These are phyloP conservation scores for Caenorhabditis panamensis DNA, from an alignment of 2,888 invertebrate species.

Conservation along the genomic window DNA sequence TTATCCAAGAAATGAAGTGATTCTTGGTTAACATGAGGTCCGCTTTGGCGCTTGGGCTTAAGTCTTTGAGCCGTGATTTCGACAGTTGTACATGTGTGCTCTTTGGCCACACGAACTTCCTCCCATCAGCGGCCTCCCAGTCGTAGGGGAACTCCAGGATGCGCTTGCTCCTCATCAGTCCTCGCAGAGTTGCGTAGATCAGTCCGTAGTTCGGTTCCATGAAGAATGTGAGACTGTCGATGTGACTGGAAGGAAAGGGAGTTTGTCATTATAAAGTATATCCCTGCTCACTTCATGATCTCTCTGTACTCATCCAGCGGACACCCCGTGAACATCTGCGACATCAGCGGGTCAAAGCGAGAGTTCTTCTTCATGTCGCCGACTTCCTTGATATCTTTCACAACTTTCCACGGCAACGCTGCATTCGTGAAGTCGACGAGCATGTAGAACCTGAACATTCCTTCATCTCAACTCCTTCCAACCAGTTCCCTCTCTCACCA, in stretches of 20 bases:
- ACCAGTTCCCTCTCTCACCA: conserved; percentile 41
- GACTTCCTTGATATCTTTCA: conserved; percentile 71
- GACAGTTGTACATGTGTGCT: too few relatives aligned
- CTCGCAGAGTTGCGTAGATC: conserved; percentile 60
- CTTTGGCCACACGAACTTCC: too few relatives aligned
- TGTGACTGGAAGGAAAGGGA: conserved; percentile 55
- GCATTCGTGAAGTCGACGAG: conserved; percentile 76
- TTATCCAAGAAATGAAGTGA: too few relatives aligned
- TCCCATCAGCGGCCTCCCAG: conserved; percentile 55
- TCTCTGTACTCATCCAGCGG: conserved; percentile 60
- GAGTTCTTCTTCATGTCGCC: conserved; percentile 63
- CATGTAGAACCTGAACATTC: conserved; percentile 71
- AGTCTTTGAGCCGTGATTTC: too few relatives aligned
- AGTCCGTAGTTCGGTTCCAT: conserved; percentile 64
- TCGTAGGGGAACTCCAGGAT: conserved; percentile 60
- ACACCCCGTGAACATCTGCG: conserved; percentile 58
- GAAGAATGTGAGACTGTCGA: conserved; percentile 60
- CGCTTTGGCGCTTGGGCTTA: too few relatives aligned
- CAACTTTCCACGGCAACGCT: conserved; percentile 75
- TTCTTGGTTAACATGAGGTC: too few relatives aligned
- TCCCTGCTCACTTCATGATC: conserved; percentile 52
- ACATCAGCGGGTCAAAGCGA: conserved; percentile 43
- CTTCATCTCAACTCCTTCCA: neutral
- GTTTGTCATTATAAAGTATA: neutral
- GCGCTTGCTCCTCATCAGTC: conserved; percentile 44